These are phyloP conservation scores for Drosophila niveifrons DNA, from an alignment of 2,888 invertebrate species.

Conservation along the genomic window DNA sequence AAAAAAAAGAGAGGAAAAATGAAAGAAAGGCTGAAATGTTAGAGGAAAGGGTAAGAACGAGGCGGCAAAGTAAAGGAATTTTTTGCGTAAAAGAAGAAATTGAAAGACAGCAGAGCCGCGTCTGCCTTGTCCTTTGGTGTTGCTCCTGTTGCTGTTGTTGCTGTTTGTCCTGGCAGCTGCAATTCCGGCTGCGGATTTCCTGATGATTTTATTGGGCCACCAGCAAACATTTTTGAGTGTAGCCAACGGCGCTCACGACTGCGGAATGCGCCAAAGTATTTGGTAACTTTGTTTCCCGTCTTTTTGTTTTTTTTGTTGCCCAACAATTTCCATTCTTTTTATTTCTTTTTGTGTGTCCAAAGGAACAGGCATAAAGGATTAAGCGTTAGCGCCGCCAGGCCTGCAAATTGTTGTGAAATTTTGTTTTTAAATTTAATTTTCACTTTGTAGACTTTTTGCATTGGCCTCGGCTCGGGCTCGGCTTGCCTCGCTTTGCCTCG, in stretches of 20 bases:
- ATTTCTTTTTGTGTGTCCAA: constrained; percentile 25
- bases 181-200: constrained; percentile 77
- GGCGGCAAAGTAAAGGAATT: constrained; percentile 62
- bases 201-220: constrained; percentile 81
- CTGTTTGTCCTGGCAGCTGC: constrained; percentile 58
- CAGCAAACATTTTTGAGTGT: constrained; percentile 82
- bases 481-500: neutral
- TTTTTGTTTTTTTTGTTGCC: neutral
- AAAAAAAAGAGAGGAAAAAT: constrained; percentile 35
- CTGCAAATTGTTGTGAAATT: constrained; percentile 70
- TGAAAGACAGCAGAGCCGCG: constrained; percentile 65
- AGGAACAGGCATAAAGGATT: constrained; percentile 74
- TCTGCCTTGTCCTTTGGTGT: constrained; percentile 43
- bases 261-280: constrained; percentile 78
- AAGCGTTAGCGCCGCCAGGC: constrained; percentile 73
- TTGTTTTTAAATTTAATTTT: constrained; percentile 71
- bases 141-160: constrained; percentile 6
- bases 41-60: constrained; percentile 21
- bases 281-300: constrained; percentile 66
- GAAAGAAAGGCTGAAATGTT: constrained; percentile 20
- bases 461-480: constrained; percentile 3
- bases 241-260: constrained; percentile 76
- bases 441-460: constrained; percentile 24
- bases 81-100: constrained; percentile 63
- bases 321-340: constrained; percentile 41